Conservation (phyloP, 2,888 invertebrate species). For the Stenurella melanura region DNA sequence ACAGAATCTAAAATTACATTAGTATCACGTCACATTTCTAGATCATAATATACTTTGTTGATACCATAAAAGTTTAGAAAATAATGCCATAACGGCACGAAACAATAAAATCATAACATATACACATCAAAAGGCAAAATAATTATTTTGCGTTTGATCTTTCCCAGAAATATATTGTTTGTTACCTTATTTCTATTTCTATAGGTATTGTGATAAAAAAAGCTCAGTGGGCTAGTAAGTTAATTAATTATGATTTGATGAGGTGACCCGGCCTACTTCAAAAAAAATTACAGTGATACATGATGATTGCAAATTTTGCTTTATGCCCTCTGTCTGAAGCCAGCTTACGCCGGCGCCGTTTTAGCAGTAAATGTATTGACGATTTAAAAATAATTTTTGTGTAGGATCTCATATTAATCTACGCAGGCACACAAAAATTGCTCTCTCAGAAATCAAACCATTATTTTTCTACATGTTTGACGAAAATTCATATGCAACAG, state of each 20-base stretch:
- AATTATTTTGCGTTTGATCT: neutral
- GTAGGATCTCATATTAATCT: neutral
- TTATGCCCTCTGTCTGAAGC: neutral
- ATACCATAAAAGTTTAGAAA: no score
- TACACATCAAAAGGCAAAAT: neutral
- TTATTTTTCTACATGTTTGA: no score
- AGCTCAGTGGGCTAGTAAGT: neutral
- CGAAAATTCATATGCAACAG: no score
- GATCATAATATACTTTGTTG: no score
- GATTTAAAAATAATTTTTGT: no score
- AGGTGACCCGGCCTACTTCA: neutral
- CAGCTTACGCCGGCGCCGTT: neutral
- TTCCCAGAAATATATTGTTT: neutral
- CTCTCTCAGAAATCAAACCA: no score
- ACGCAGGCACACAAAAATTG: no score
- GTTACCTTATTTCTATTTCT: neutral
- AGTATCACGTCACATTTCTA: no score
- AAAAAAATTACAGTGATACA: neutral
- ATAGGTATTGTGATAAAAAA: neutral
- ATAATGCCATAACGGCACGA: no score
- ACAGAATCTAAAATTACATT: no score
- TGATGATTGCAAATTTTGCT: neutral
- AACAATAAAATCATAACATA: neutral
- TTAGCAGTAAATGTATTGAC: no score
- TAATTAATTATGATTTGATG: neutral